These are phyloP conservation scores for Sminthurides aquaticus DNA, from an alignment of 2,888 invertebrate genomes.

Conservation along the genomic window DNA sequence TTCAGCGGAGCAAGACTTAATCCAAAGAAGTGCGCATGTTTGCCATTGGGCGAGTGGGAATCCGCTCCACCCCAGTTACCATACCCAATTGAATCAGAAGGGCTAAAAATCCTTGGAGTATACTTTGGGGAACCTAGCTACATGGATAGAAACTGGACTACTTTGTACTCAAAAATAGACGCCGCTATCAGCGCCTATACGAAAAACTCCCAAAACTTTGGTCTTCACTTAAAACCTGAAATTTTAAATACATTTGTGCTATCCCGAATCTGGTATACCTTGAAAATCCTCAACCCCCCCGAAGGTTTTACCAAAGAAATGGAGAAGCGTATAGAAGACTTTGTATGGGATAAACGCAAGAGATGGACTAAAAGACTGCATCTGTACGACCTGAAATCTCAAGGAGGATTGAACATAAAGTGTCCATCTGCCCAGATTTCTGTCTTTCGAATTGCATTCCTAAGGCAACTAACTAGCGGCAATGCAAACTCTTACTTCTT, in stretches of 20 bases:
- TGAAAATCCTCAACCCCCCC: slow-evolving; percentile 6
- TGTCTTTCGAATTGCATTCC: not conserved
- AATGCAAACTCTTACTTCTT: not conserved
- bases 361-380: not conserved
- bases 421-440: not conserved
- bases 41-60: too few species aligned
- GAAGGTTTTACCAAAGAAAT: not conserved
- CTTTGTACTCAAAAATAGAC: not conserved
- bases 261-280: not conserved
- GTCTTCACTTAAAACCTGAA: not conserved
- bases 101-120: too few species aligned
- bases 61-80: too few species aligned
- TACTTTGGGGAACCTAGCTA: not conserved
- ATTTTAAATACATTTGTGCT: slow-evolving; percentile 2
- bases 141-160: slow-evolving; percentile 1
- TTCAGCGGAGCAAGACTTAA: too few species aligned
- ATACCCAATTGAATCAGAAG: too few species aligned
- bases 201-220: too few species aligned
- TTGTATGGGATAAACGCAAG: not conserved
- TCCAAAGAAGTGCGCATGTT: too few species aligned
- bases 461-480: not conserved
- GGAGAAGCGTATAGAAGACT: not conserved
- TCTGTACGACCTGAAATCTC: not conserved
- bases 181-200: too few species aligned
- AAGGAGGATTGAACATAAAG: not conserved